Evolutionary conservation across 2,888 invertebrate genomes (phyloP).

Genomic region (Notocelia uddmanniana): DNA sequence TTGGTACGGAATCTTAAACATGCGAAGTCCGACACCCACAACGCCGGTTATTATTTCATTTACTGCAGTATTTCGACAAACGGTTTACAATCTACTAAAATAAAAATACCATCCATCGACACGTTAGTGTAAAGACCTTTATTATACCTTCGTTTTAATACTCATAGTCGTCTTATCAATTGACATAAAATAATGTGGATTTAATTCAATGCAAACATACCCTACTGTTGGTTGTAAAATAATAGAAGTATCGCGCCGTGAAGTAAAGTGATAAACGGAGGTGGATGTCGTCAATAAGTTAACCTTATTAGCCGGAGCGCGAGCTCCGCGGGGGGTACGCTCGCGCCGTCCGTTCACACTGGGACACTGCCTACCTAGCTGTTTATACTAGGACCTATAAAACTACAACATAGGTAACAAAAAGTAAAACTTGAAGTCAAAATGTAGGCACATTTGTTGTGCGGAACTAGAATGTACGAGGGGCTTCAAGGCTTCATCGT

Average conservation of each 20-base stretch:
- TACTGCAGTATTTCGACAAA: too few species aligned
- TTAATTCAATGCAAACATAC: conserved; percentile 41
- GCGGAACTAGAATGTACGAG: too few species aligned
- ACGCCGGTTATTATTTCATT: too few species aligned
- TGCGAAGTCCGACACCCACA: too few species aligned
- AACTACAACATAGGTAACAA: too few species aligned
- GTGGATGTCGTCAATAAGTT: conserved; percentile 73
- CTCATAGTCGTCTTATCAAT: conserved; percentile 7
- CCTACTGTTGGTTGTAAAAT: conserved; percentile 39
- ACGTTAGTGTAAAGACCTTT: conserved; percentile 3
- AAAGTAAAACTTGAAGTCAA: background rate
- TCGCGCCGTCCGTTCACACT: conserved; percentile 55
- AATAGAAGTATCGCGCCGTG: conserved; percentile 49
- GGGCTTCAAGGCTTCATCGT: too few species aligned
- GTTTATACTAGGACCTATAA: background rate
- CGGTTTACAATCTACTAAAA: background rate
- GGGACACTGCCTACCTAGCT: conserved; percentile 50
- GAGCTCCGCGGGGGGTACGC: conserved; percentile 63
- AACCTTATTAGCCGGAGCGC: conserved; percentile 72
- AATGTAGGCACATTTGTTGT: too few species aligned
- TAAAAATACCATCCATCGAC: background rate
- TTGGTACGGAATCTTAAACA: too few species aligned
- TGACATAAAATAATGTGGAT: conserved; percentile 24
- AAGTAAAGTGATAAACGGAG: conserved; percentile 69
- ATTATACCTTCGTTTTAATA: conserved; percentile 13